Evolutionary conservation across 2,113 vertebrate genomes (phyloP).

Genomic region (Dipodomys stephensi): DNA sequence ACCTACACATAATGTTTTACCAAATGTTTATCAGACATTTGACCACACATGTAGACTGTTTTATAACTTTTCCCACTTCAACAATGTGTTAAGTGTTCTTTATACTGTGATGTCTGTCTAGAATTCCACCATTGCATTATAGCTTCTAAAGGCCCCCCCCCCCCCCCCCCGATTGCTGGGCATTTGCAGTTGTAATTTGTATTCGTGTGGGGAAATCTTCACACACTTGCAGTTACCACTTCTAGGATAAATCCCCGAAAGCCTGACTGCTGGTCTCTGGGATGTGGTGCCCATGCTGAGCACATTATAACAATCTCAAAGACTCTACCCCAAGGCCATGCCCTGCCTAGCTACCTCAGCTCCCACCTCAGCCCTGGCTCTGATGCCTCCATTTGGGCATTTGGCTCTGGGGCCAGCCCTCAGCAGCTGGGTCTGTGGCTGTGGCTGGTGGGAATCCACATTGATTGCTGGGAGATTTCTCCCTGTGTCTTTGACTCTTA

Average conservation of each 20-base stretch:
- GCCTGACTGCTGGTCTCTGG: background rate
- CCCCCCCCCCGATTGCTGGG: background rate
- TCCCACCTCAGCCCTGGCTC: background rate
- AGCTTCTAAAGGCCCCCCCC: background rate
- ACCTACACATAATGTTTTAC: constrained; percentile 2
- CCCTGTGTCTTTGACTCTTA: background rate
- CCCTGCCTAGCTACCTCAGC: background rate
- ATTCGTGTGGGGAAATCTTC: background rate
- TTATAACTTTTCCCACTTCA: background rate
- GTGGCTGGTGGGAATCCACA: too few relatives aligned
- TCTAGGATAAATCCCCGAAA: background rate
- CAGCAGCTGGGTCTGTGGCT: background rate
- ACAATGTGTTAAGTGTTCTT: background rate
- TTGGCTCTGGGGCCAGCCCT: background rate
- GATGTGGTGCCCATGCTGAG: background rate
- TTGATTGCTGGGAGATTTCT: background rate
- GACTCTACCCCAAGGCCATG: background rate
- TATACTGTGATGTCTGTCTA: background rate
- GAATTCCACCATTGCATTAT: background rate
- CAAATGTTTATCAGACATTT: background rate
- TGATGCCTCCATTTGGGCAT: background rate
- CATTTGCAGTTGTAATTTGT: background rate
- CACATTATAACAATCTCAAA: background rate
- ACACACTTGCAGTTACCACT: background rate
- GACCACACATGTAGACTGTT: background rate